Percentiles rank a stretch among this genome's conserved stretches.
phyloP scores from a whole-genome alignment of 2,888 invertebrate species.

The Phorcus lineatus region DNA sequence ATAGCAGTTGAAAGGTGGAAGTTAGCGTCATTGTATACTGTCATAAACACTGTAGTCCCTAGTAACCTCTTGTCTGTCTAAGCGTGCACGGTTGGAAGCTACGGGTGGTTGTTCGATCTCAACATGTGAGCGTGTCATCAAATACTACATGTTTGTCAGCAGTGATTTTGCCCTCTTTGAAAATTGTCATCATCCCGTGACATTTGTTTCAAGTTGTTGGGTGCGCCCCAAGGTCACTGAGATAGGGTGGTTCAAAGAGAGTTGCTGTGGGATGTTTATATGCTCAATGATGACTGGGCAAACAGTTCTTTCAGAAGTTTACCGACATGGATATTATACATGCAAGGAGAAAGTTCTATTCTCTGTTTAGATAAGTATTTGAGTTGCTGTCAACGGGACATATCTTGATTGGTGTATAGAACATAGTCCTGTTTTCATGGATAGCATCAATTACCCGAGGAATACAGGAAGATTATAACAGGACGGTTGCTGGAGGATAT shows the following conservation, averaged over 20 bases:
- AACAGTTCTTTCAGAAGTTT: neutral
- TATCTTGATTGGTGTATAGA: no score
- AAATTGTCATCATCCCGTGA: neutral
- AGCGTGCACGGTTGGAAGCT: no score
- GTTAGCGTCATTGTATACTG: constrained; percentile 1
- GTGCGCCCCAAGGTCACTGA: neutral
- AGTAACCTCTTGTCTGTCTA: neutral
- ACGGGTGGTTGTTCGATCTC: neutral
- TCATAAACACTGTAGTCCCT: constrained; percentile 16
- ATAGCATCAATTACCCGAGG: no score
- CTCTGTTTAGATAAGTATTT: no score
- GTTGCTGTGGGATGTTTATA: neutral
- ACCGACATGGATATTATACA: no score
- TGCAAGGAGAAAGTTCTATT: no score
- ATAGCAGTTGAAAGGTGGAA: neutral
- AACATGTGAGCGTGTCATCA: neutral
- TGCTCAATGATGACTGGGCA: neutral
- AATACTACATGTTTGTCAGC: neutral
- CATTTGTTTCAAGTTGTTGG: constrained; percentile 11
- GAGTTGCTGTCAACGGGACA: no score
- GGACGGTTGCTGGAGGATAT: no score
- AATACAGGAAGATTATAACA: no score
- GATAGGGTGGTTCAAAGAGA: neutral
- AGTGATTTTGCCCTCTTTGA: neutral
- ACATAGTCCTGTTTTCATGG: no score